Base-by-base conservation (phyloP, 2,113 vertebrate genomes). In the Apteryx owenii region DNA sequence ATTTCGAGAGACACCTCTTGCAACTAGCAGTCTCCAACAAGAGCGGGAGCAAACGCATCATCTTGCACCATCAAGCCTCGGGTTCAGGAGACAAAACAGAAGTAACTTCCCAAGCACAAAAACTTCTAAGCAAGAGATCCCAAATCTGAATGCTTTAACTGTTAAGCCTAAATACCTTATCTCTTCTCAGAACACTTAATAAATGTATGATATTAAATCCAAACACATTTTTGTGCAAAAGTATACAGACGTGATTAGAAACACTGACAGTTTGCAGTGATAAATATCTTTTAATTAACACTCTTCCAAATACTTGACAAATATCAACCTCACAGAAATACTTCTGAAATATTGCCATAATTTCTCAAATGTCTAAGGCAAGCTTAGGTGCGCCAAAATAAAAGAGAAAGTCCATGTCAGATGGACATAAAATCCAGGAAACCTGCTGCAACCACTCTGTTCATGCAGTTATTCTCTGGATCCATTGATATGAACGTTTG, bases 401-500 rank as follows among this genome's bases (percentile, higher is more conserved):
- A 2, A 0, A 56, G 85, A 65, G 51, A 36, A 44, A 81, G 51
- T 19, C 54, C 18, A 3, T 2, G 51, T 81, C 58, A 60, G 21
- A 81, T 3, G 19, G 62, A 46, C 71, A 82, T 40, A 19, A 50
- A 83, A 85, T 10, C 20, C 50, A 13, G 11, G 10, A 77, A 58
- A 26, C 31, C 73, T 33, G 84, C 77, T 56, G 42, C 1, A 85
- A 16, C 22, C 76, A 1, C 75, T 8, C 56, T 60, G 46, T 14
- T 19, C 81, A 1, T 1, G 28, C 54, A 53, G 62, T 19, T 69
- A 5, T 9, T 40, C 68, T 60, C 91, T 10, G 10, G 36, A 66
- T 51, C 25, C 20, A 0, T 18, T 15, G 17, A 17, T 7, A 0
- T 6, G 10, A 50, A 62, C 22, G n/a, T 53, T 42, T 28, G 36